These are phyloP conservation scores for Pocillopora damicornis DNA, from an alignment of 64 coral and sea anemone species.

Conservation along the genomic window DNA sequence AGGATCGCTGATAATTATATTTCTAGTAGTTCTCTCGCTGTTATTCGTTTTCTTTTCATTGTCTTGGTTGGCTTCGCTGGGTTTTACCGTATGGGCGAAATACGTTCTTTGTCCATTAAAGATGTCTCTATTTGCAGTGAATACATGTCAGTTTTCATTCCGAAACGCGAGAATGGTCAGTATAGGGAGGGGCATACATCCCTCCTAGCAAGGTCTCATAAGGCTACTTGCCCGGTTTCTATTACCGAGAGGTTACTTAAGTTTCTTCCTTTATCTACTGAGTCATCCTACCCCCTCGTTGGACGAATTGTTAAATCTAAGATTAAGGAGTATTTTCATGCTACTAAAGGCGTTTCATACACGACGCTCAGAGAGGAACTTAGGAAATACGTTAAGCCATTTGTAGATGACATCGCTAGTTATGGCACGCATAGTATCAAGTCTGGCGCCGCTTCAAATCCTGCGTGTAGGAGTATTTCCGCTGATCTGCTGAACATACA, in stretches of 20 bases:
- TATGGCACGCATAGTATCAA: too few species aligned
- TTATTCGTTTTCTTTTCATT: conserved; percentile 77
- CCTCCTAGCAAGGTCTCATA: conserved; percentile 14
- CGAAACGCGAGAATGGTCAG: conserved; percentile 63
- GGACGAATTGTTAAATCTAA: too few species aligned
- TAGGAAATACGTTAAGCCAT: too few species aligned
- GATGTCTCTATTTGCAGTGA: conserved; percentile 3
- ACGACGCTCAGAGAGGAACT: too few species aligned
- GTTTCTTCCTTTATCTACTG: too few species aligned
- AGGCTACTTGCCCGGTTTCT: conserved; percentile 55
- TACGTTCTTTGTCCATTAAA: conserved; percentile 29
- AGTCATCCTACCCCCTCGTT: too few species aligned
- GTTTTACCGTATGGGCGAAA: conserved; percentile 39
- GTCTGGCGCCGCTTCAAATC: too few species aligned
- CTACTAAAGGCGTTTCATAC: too few species aligned
- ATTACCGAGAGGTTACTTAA: conserved; percentile 42
- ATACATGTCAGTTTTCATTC: neutral
- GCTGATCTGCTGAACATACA: too few species aligned
- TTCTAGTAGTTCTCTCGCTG: conserved; percentile 24
- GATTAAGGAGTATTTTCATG: too few species aligned
- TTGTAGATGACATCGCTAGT: too few species aligned
- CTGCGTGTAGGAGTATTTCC: too few species aligned
- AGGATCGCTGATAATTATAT: conserved; percentile 3
- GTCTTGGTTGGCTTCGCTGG: conserved; percentile 62
- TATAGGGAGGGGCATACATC: conserved; percentile 45